These are phyloP conservation scores for Apistogramma diplotaenia DNA, from an alignment of 2,113 vertebrate species.

Conservation along the genomic window DNA sequence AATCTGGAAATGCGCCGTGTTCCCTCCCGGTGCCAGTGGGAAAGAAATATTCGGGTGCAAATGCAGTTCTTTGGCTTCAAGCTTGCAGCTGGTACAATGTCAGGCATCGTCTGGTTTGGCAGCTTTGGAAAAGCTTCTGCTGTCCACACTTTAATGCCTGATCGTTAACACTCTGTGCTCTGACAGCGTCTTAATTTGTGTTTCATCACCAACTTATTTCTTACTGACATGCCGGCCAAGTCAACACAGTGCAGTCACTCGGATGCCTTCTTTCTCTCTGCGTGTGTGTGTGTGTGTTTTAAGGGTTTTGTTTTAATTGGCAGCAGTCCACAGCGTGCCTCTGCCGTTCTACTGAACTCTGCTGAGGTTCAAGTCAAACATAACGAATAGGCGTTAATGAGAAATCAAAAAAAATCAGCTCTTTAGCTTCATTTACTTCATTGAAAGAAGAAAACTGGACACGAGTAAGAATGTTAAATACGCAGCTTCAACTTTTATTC, in stretches of 20 bases:
- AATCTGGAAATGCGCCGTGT: not conserved
- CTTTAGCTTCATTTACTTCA: too few relatives aligned
- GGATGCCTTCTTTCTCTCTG: not conserved
- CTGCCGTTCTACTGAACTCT: not conserved
- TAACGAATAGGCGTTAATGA: not conserved
- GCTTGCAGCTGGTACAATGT: not conserved
- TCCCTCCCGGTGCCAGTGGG: not conserved
- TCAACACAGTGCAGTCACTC: slow-evolving; percentile 28
- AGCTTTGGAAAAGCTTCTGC: not conserved
- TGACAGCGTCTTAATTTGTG: slow-evolving; percentile 1
- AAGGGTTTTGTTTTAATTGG: slow-evolving; percentile 5
- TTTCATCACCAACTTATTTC: slow-evolving; percentile 7
- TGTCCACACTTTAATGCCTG: not conserved
- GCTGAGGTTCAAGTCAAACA: not conserved
- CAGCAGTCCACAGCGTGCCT: not conserved
- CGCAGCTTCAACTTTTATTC: too few relatives aligned
- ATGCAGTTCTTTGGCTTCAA: not conserved
- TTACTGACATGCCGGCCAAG: slow-evolving; percentile 13
- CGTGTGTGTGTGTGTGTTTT: not conserved
- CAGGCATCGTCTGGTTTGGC: not conserved
- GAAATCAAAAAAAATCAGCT: not conserved
- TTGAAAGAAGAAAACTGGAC: too few relatives aligned
- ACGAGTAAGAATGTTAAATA: too few relatives aligned
- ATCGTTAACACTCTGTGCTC: not conserved
- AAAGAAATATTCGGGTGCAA: not conserved